Evolutionary conservation across 2,113 vertebrate species (phyloP).

Genomic region (Notarius quadriscutis): DNA sequence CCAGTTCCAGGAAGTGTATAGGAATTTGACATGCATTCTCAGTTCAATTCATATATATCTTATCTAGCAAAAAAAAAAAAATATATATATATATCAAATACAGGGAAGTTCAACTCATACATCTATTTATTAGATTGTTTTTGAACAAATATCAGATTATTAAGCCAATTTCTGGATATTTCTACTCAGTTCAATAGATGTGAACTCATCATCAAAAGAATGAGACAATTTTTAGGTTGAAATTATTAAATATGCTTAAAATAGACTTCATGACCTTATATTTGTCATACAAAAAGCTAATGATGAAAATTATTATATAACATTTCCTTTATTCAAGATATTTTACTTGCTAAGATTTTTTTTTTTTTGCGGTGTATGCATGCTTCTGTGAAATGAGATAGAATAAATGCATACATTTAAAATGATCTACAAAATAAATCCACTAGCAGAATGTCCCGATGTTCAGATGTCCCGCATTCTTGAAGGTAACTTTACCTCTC

Average conservation of each 20-base stretch:
- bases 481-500: slow-evolving; percentile 71
- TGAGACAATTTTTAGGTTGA: not conserved
- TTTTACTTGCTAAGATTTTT: not conserved
- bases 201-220: not conserved
- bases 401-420: slow-evolving; percentile 65
- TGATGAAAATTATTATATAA: not conserved
- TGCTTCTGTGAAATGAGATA: slow-evolving; percentile 52
- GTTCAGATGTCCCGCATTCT: slow-evolving; percentile 55
- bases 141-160: not conserved
- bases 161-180: not conserved
- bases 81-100: not conserved
- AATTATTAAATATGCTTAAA: not conserved
- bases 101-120: not conserved
- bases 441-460: slow-evolving; percentile 47
- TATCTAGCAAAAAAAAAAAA: too few relatives aligned
- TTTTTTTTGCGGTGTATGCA: not conserved
- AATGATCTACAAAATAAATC: slow-evolving; percentile 58
- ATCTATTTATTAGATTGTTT: not conserved
- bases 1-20: too few relatives aligned
- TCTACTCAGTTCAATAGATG: not conserved
- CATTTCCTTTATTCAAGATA: not conserved
- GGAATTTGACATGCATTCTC: too few relatives aligned
- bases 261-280: not conserved
- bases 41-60: too few relatives aligned
- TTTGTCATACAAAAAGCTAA: not conserved